Conservation (phyloP, 2,888 invertebrate genomes). For the Hoplodrina ambigua region DNA sequence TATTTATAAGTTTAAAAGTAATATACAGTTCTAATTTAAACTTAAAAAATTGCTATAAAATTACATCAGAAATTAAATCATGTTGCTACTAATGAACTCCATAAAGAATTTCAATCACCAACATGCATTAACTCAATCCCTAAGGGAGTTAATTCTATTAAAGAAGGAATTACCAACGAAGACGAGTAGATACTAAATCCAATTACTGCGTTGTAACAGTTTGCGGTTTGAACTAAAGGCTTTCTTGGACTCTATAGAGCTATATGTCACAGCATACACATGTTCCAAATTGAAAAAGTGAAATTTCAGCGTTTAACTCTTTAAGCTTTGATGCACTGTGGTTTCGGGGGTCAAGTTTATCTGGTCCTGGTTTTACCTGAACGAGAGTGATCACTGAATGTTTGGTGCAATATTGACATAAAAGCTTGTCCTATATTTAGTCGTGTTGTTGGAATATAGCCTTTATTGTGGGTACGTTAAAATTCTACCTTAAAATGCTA, state of each 20-base stretch:
- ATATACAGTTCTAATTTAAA: too few relatives aligned
- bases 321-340: slow-evolving; percentile 26
- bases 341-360: slow-evolving; percentile 14
- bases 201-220: slow-evolving; percentile 36
- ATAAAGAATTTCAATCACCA: slow-evolving; percentile 14
- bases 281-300: slow-evolving; percentile 30
- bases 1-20: too few relatives aligned
- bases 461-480: not conserved
- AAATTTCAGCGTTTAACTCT: slow-evolving; percentile 26
- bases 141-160: slow-evolving; percentile 33
- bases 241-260: slow-evolving; percentile 15
- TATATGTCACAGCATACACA: slow-evolving; percentile 3
- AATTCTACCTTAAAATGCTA: not conserved
- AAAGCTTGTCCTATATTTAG: not conserved
- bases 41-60: not conserved
- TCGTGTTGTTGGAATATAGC: not conserved
- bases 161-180: slow-evolving; percentile 36
- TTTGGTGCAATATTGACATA: slow-evolving; percentile 10
- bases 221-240: slow-evolving; percentile 35
- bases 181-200: slow-evolving; percentile 32
- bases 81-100: not conserved
- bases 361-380: slow-evolving; percentile 22
- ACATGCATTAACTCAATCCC: slow-evolving; percentile 16
- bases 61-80: not conserved
- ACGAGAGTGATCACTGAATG: slow-evolving; percentile 3